Evolutionary conservation across 2,888 invertebrate species (phyloP).

Genomic region (Tenodera sinensis): DNA sequence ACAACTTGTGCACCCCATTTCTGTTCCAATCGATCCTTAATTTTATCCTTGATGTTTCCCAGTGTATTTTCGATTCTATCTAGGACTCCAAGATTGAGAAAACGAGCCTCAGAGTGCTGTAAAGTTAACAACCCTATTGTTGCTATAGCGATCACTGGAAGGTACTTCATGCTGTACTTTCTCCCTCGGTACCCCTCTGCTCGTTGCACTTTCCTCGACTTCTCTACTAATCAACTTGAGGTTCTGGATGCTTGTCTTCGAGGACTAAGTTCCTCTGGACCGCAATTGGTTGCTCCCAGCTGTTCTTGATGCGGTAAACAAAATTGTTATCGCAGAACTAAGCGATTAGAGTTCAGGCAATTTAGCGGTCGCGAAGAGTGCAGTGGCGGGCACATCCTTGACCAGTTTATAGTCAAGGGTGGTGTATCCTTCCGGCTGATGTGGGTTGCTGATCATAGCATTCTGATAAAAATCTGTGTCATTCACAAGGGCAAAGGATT

Average conservation of each 20-base stretch:
- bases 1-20: background rate
- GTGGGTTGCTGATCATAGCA: background rate
- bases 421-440: background rate
- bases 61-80: background rate
- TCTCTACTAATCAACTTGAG: background rate
- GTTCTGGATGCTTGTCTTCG: background rate
- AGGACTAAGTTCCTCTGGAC: background rate
- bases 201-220: too few species aligned
- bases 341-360: background rate
- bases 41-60: background rate
- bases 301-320: background rate
- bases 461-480: background rate
- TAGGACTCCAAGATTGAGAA: background rate
- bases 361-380: background rate
- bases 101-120: background rate
- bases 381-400: background rate
- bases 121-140: background rate
- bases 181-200: background rate
- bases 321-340: background rate
- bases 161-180: background rate
- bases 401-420: background rate
- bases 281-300: background rate
- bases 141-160: background rate
- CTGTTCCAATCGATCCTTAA: background rate
- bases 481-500: background rate